Percentiles rank a stretch among this genome's conserved stretches.
These are phyloP conservation scores for Gambusia holbrooki DNA, from an alignment of 2,113 vertebrate species.

Conservation along the genomic window DNA sequence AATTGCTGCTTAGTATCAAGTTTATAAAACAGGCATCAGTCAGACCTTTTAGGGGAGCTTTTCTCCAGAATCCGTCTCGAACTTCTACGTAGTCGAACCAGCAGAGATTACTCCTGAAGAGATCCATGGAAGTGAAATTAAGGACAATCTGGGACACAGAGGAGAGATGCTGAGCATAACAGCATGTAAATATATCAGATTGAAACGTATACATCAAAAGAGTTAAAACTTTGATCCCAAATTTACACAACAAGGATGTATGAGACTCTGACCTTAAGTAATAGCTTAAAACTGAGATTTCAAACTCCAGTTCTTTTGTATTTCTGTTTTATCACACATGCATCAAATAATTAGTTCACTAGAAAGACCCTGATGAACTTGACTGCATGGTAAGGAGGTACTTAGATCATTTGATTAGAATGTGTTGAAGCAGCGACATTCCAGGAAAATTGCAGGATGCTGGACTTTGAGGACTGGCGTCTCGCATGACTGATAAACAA, in stretches of 20 bases:
- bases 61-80: conserved; percentile 94
- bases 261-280: too few species aligned
- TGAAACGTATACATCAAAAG: neutral
- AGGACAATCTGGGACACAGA: conserved; percentile 85
- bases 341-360: neutral
- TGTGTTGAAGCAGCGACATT: neutral
- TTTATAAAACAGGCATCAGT: neutral
- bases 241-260: too few species aligned
- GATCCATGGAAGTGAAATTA: conserved; percentile 92
- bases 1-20: neutral
- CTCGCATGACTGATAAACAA: too few species aligned
- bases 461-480: too few species aligned
- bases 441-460: neutral
- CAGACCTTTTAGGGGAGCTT: conserved; percentile 86
- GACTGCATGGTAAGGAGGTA: neutral
- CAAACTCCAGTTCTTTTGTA: too few species aligned
- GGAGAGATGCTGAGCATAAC: neutral
- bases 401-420: neutral
- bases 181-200: neutral
- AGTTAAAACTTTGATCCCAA: neutral
- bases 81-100: conserved; percentile 96
- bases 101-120: conserved; percentile 93
- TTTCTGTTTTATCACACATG: neutral
- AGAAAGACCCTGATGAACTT: neutral
- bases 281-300: too few species aligned